Conservation (phyloP, 2,888 invertebrate species). For the Idaea aversata region DNA sequence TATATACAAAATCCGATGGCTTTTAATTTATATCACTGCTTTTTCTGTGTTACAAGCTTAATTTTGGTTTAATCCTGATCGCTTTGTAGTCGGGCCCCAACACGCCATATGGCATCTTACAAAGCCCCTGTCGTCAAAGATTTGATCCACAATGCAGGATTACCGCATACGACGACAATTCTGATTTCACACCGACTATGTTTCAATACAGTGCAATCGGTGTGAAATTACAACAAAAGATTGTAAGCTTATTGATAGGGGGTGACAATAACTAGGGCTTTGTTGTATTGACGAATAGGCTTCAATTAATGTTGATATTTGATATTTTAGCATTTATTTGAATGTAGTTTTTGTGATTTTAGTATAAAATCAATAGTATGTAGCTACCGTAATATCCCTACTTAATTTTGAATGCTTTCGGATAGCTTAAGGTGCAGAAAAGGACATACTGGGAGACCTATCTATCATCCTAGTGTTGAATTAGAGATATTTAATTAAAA, state of each 20-base stretch:
- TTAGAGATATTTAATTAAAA: too few species aligned
- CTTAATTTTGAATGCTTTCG: too few species aligned
- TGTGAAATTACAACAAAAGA: constrained; percentile 62
- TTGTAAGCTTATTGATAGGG: constrained; percentile 48
- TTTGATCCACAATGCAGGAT: constrained; percentile 52
- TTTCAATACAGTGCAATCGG: constrained; percentile 35
- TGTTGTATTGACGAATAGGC: constrained; percentile 25
- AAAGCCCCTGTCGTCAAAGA: constrained; percentile 49
- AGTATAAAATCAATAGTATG: too few species aligned
- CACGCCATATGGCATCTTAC: constrained; percentile 73
- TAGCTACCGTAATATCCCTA: too few species aligned
- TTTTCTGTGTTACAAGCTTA: not conserved
- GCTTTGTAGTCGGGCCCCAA: constrained; percentile 44
- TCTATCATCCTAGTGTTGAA: too few species aligned
- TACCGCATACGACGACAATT: constrained; percentile 62
- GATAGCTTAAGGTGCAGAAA: too few species aligned
- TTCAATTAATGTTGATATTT: constrained; percentile 31
- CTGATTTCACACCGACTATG: constrained; percentile 56
- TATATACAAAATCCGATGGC: too few species aligned
- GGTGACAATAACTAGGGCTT: constrained; percentile 35
- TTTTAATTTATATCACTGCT: not conserved
- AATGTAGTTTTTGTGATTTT: constrained; percentile 10
- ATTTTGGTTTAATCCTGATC: constrained; percentile 53
- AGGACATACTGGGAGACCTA: too few species aligned
- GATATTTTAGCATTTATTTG: constrained; percentile 14